These are phyloP conservation scores for Glareola pratincola DNA, from an alignment of 2,113 vertebrate species.

Conservation along the genomic window DNA sequence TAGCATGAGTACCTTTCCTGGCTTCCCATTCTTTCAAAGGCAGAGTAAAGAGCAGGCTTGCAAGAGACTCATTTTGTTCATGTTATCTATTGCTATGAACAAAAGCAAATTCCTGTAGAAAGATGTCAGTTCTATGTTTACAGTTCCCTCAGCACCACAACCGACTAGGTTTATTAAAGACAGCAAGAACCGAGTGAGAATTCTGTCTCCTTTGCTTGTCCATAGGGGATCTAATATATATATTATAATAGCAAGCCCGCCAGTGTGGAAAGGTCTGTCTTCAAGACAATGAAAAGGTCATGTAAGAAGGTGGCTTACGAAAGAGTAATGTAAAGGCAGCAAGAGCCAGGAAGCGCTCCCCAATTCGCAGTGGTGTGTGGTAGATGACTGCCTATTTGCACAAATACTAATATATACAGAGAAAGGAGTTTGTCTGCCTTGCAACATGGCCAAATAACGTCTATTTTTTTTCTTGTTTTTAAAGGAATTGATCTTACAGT, in stretches of 20 bases:
- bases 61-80: neutral
- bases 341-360: neutral
- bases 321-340: neutral
- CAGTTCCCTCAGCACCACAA: neutral
- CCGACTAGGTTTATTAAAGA: neutral
- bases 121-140: neutral
- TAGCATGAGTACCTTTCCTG: neutral
- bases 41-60: neutral
- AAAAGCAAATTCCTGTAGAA: neutral
- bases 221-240: accelerated
- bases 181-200: neutral
- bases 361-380: accelerated
- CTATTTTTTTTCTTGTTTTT: neutral
- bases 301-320: accelerated
- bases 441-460: neutral
- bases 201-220: neutral
- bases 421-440: neutral
- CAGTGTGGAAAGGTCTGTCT: neutral
- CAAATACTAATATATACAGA: neutral
- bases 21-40: neutral
- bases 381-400: neutral
- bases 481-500: neutral
- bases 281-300: neutral
- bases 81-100: neutral
- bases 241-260: neutral